These are phyloP conservation scores for Sipha flava DNA, from an alignment of 1,140 invertebrate genomes.

Conservation along the genomic window DNA sequence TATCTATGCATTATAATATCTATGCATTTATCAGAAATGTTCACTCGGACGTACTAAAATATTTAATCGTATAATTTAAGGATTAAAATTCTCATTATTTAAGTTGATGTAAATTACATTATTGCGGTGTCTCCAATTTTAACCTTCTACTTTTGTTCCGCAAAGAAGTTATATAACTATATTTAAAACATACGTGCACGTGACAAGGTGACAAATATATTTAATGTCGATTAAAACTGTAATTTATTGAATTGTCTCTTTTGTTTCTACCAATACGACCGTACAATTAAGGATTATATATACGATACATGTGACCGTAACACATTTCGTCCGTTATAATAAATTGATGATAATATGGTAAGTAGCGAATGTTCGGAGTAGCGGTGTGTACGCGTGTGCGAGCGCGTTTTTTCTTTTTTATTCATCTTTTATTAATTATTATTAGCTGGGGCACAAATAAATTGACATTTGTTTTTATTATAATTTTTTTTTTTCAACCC, in stretches of 20 bases:
- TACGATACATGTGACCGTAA: not conserved
- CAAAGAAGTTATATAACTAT: not conserved
- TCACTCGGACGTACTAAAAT: too few relatives aligned
- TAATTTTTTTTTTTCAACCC: not conserved
- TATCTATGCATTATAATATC: too few relatives aligned
- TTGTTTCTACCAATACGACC: not conserved
- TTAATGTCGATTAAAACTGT: not conserved
- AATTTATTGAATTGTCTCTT: not conserved
- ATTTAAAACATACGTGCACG: too few relatives aligned
- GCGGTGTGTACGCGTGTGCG: not conserved
- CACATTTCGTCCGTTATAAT: constrained; percentile 3
- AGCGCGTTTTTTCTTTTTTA: not conserved
- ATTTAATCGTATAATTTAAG: too few relatives aligned
- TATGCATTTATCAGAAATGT: too few relatives aligned
- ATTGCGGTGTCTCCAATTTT: not conserved
- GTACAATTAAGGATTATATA: not conserved
- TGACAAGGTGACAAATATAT: not conserved
- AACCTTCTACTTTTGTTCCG: not conserved
- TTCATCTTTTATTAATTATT: constrained; percentile 5
- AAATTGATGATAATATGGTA: constrained; percentile 9
- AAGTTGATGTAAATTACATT: too few relatives aligned
- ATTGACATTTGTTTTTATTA: constrained; percentile 16
- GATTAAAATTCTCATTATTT: too few relatives aligned
- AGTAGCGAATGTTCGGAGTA: not conserved
- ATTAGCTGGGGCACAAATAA: not conserved